These are phyloP conservation scores for Zele albiditarsus DNA, from an alignment of 2,888 invertebrate species.

Conservation along the genomic window DNA sequence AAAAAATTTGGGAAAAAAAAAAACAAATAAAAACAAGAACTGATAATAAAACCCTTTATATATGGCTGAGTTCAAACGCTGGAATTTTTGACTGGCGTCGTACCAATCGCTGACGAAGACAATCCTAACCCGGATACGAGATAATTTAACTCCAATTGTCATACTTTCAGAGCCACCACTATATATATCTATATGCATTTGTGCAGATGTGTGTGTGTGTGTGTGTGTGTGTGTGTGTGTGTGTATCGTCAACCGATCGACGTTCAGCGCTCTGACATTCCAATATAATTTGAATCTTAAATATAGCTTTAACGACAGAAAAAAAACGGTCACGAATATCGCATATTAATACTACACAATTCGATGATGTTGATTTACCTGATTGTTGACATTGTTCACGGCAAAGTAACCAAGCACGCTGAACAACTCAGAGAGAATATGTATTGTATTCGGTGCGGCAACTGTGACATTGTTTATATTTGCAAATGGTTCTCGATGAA, in stretches of 20 bases:
- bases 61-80: neutral
- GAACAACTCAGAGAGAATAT: conserved; percentile 86
- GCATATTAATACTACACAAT: neutral
- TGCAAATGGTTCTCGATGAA: conserved; percentile 73
- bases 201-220: neutral
- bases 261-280: conserved; percentile 3
- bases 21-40: too few species aligned
- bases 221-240: neutral
- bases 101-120: neutral
- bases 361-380: conserved; percentile 74
- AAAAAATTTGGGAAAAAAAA: too few species aligned
- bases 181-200: neutral
- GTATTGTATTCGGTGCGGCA: conserved; percentile 74
- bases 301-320: neutral
- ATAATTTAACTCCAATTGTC: conserved; percentile 19
- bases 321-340: neutral
- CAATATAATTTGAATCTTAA: neutral
- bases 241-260: neutral
- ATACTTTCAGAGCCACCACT: neutral
- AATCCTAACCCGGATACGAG: neutral
- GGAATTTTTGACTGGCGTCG: conserved; percentile 8
- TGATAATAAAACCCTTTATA: too few species aligned
- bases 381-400: conserved; percentile 84
- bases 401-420: conserved; percentile 88
- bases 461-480: conserved; percentile 50